These are phyloP conservation scores for Axinella damicornis DNA, from an alignment of 37 sponge, comb jelly and placozoan species.

Conservation along the genomic window DNA sequence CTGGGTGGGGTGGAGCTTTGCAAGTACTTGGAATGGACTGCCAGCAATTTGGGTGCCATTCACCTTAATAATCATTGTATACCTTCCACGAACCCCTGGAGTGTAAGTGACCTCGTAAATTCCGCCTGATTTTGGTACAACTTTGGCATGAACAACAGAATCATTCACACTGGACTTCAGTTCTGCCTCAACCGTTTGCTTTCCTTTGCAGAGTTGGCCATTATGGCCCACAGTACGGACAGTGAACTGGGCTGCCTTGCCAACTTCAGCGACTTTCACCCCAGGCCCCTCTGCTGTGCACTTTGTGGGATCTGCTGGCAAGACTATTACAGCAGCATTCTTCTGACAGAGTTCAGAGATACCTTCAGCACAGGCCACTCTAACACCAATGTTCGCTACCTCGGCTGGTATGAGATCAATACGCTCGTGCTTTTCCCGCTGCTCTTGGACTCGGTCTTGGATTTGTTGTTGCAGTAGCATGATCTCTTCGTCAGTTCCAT, in stretches of 20 bases:
- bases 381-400: conserved; percentile 7
- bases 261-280: conserved; percentile 18
- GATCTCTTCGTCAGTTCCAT: conserved; percentile 28
- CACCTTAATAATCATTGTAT: conserved; percentile 9
- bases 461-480: conserved; percentile 27
- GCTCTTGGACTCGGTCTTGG: not conserved
- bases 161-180: conserved; percentile 14
- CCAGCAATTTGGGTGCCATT: conserved; percentile 21
- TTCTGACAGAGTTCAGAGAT: conserved; percentile 12
- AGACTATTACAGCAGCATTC: not conserved
- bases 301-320: conserved; percentile 4
- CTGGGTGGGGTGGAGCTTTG: conserved; percentile 26
- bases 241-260: not conserved
- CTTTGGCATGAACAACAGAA: not conserved
- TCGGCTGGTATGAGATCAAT: conserved; percentile 12
- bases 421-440: conserved; percentile 1
- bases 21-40: conserved; percentile 30
- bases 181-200: not conserved
- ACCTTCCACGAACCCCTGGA: conserved; percentile 20
- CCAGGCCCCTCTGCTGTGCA: conserved; percentile 8
- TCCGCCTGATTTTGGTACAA: not conserved
- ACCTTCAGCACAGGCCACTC: conserved; percentile 3
- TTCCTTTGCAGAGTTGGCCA: too few species aligned
- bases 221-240: not conserved
- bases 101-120: conserved; percentile 13